Evolutionary conservation across 2,113 vertebrate genomes (phyloP), one percentile per base, ranked within the genome.

Genomic region (Ellobius talpinus): DNA sequence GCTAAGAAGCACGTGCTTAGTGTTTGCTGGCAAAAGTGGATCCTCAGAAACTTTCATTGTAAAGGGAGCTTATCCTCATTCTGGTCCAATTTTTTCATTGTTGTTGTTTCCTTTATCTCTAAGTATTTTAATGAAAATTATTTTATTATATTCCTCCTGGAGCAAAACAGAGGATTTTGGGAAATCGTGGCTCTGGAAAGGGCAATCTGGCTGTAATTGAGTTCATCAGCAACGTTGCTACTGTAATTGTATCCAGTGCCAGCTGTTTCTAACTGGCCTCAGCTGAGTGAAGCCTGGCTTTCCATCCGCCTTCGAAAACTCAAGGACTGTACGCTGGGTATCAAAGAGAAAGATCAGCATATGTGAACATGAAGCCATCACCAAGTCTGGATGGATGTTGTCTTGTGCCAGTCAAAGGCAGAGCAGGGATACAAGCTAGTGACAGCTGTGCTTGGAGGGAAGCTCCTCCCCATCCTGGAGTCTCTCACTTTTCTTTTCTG

Each of bases 401-500:
- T 99, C 99, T 87, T 99, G 99, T 90, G 99, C 26, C 99, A 99
- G 98, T 58, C 1, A 19, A 58, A 58, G 52, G 99, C 99, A 73
- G 99, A 99, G 98, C 99, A 99, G 99, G 99, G 99, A 94, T 99
- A 99, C 16, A 99, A 99, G 70, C 98, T 99, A 78, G 99, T 99
- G 97, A 98, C 99, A 96, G 99, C 98, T 1, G 99, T 99, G 10
- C 97, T 98, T 93, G 99, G 99, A n/a, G 99, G 99, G 12, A 99
- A 99, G 0, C 47, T 98, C 0, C 98, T 99, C 1, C 99, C 99
- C 45, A 99, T 99, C 87, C 95, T 98, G 91, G 99, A 99, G 97
- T 99, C 99, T 2, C 98, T 99, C 5, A 99, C 99, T 6, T 99
- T 99, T 89, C 99, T 99, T 11, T 99, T 99, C 87, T 99, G 99